A percentile compares a stretch with the other conserved stretches of the same genome.
Evolutionary conservation across 2,113 vertebrate genomes (phyloP).

Genomic region (Caranx melampygus): DNA sequence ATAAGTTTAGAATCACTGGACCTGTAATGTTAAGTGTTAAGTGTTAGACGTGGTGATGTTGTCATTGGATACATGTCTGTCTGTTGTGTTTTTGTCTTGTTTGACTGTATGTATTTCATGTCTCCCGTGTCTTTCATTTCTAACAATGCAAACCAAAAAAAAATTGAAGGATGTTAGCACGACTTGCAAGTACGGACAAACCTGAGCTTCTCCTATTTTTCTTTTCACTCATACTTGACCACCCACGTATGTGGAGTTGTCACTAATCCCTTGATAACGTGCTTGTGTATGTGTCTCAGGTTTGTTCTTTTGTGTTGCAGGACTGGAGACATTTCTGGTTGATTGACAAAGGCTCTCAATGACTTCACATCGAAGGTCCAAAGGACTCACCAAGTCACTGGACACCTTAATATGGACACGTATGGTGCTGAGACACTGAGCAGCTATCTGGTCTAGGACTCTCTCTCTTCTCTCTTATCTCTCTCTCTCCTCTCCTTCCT

Average conservation of each 20-base stretch:
- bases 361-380: conserved; percentile 52
- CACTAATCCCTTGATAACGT: not conserved
- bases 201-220: conserved; percentile 28
- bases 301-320: conserved; percentile 57
- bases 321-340: conserved; percentile 88
- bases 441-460: conserved; percentile 66
- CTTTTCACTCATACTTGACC: conserved; percentile 20
- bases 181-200: conserved; percentile 80
- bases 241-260: not conserved
- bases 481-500: too few relatives aligned
- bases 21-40: not conserved
- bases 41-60: not conserved
- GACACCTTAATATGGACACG: conserved; percentile 59
- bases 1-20: not conserved
- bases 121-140: conserved; percentile 66
- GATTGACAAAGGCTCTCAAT: conserved; percentile 85
- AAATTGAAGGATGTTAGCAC: conserved; percentile 78
- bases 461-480: too few relatives aligned
- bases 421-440: conserved; percentile 77
- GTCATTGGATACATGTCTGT: not conserved
- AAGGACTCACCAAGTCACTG: conserved; percentile 39
- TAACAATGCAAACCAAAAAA: conserved; percentile 70
- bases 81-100: not conserved
- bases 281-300: not conserved
- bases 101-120: conserved; percentile 38